phyloP scores from a whole-genome alignment of 2,113 vertebrate species.

The Nerophis lumbriciformis region DNA sequence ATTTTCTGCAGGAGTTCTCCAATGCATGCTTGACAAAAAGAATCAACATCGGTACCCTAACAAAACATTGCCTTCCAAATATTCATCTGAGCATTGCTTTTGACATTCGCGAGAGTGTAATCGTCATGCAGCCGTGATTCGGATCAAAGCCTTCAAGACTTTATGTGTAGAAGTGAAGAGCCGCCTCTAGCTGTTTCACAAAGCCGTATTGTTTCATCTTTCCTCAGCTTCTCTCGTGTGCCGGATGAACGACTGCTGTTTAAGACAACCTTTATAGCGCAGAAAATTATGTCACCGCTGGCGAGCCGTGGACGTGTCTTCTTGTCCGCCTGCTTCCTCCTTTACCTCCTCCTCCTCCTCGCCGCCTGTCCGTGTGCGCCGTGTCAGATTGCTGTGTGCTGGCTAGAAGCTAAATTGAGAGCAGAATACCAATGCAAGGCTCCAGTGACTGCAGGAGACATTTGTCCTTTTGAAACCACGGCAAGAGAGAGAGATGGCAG shows the following conservation, averaged over 20 bases:
- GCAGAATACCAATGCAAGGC: slow-evolving; percentile 64
- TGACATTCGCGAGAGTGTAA: slow-evolving; percentile 22
- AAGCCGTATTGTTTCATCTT: slow-evolving; percentile 7
- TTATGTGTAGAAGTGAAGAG: slow-evolving; percentile 16
- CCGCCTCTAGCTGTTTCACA: background rate
- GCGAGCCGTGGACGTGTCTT: slow-evolving; percentile 3
- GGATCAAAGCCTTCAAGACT: slow-evolving; percentile 21
- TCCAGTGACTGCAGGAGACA: slow-evolving; percentile 61
- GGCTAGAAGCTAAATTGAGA: slow-evolving; percentile 58
- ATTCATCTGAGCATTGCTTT: slow-evolving; percentile 14
- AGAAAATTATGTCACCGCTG: slow-evolving; percentile 9
- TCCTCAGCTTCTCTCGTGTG: slow-evolving; percentile 1
- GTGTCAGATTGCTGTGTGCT: slow-evolving; percentile 50
- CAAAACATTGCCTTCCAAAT: slow-evolving; percentile 20
- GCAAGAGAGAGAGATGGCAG: slow-evolving; percentile 19
- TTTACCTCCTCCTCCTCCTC: slow-evolving; percentile 8
- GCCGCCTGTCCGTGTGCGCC: slow-evolving; percentile 15
- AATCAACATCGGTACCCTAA: slow-evolving; percentile 4
- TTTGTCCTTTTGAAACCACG: slow-evolving; percentile 66
- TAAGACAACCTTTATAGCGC: background rate
- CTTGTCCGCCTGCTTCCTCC: slow-evolving; percentile 13
- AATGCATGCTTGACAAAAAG: background rate
- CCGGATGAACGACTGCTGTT: slow-evolving; percentile 4
- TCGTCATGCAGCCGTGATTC: slow-evolving; percentile 20
- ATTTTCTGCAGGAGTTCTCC: too few relatives aligned